Evolutionary conservation across 2,113 vertebrate genomes (phyloP).

Genomic region (Ageneiosus marmoratus): DNA sequence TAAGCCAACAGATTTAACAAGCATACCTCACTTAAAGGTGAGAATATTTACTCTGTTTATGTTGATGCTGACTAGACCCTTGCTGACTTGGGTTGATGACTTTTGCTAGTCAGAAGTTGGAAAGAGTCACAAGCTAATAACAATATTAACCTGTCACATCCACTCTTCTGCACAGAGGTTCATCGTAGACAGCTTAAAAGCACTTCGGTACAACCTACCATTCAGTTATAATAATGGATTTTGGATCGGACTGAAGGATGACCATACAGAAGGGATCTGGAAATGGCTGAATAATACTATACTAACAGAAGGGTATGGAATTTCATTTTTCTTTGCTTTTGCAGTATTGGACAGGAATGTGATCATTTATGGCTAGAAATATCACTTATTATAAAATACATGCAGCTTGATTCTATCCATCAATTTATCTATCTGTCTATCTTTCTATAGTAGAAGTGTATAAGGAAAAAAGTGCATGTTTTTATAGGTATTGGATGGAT

Average conservation of each 20-base stretch:
- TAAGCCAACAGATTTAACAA: background rate
- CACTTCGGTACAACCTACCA: background rate
- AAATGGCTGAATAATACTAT: conserved; percentile 64
- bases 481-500: conserved; percentile 66
- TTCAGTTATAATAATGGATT: conserved; percentile 12
- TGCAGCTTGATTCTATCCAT: background rate
- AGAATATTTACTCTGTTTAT: background rate
- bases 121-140: background rate
- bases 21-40: background rate
- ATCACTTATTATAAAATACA: background rate
- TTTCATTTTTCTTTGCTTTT: background rate
- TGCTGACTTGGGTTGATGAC: background rate
- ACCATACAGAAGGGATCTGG: conserved; percentile 65
- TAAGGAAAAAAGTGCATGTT: background rate
- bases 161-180: conserved; percentile 53
- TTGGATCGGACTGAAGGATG: conserved; percentile 71
- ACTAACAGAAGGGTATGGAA: conserved; percentile 44
- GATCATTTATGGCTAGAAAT: background rate
- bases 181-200: conserved; percentile 49
- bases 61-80: background rate
- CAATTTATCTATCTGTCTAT: too few relatives aligned
- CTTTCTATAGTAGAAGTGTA: background rate
- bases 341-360: background rate
- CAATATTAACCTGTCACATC: background rate
- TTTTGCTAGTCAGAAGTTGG: background rate